These are phyloP conservation scores for Hydra vulgaris DNA, from an alignment of 30 jellyfish, hydroid and myxozoan genomes.

Conservation along the genomic window DNA sequence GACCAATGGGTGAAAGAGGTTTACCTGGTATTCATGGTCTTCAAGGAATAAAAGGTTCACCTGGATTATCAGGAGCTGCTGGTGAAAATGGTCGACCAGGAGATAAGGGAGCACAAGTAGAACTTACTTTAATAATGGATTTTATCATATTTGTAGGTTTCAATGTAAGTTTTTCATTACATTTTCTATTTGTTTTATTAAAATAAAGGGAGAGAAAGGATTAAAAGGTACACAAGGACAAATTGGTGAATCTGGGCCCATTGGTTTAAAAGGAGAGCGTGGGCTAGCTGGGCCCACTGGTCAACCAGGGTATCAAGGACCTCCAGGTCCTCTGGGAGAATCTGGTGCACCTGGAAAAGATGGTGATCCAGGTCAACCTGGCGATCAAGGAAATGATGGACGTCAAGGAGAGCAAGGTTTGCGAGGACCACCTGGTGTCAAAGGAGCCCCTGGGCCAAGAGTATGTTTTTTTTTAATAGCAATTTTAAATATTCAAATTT, in stretches of 20 bases:
- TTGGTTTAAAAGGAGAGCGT: conserved; percentile 74
- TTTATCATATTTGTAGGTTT: too few species aligned
- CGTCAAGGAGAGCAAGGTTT: conserved; percentile 7
- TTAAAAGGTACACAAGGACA: conserved; percentile 56
- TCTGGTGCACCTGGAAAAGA: conserved; percentile 81
- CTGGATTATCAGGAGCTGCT: conserved; percentile 31
- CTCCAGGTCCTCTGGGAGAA: conserved; percentile 81
- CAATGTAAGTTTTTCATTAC: too few species aligned
- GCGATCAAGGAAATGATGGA: conserved; percentile 86
- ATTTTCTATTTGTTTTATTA: too few species aligned
- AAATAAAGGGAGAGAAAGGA: conserved; percentile 56
- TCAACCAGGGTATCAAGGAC: conserved; percentile 75
- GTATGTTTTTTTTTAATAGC: background rate
- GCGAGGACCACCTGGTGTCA: conserved; percentile 7
- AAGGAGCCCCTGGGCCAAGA: background rate
- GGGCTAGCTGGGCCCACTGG: conserved; percentile 78
- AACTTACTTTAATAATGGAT: background rate
- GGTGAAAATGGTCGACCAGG: conserved; percentile 33
- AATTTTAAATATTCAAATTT: too few species aligned
- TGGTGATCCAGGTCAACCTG: conserved; percentile 86
- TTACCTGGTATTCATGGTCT: conserved; percentile 16
- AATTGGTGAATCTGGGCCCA: conserved; percentile 55
- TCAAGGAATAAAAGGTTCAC: conserved; percentile 35
- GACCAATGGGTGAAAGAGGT: conserved; percentile 27
- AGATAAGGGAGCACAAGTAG: conserved; percentile 8